Base-by-base conservation (phyloP, 1,140 invertebrate genomes). In the Drosophila persimilis region DNA sequence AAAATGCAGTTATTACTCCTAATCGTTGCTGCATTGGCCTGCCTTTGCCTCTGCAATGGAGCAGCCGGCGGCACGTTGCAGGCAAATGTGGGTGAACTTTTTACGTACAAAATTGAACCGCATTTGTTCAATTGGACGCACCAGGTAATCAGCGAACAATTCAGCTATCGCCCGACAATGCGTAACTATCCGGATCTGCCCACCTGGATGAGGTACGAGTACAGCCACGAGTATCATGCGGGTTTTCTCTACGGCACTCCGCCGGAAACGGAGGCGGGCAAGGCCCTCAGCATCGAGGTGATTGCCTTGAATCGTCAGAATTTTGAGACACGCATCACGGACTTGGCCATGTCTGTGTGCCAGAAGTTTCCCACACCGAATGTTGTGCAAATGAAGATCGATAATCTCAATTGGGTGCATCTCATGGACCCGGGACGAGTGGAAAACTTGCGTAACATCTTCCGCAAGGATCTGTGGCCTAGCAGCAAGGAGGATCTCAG, bases 361-460 rank as follows among this genome's bases (percentile, higher is more conserved):
- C 92, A 94, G 6, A 96, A 95, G 80, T 92, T 93, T 66, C 94
- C 94, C 67, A 92, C 94, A 64, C 95, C 95, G 47, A 95, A 96
- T 91, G 95, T 97, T 80, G 94, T 97, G 4, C 95, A 96, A 80
- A 92, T 98, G 77, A 98, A 98, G 91, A 96, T 98, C 45, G 95
- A 97, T 83, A 98, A 98, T 91, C 91, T 97, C 6, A 97, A 98
- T 63, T 91, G 90, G 90, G 91, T 91, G 35, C 90, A 91, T 43
- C 45, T 91, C 0, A 91, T 91, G 83, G 90, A 91, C 77, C 89
- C 90, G 0, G 90, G 90, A 0, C 53, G 94, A 65, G 94, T 96
- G 83, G 93, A 94, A 43, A 93, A 93, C 24, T 90, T 98, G 1
- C 93, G 96, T 50, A 94, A 96, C 75, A 94, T 97, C 50, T 96